Evolutionary conservation across 2,888 invertebrate species (phyloP).

Genomic region (Hyalella azteca): DNA sequence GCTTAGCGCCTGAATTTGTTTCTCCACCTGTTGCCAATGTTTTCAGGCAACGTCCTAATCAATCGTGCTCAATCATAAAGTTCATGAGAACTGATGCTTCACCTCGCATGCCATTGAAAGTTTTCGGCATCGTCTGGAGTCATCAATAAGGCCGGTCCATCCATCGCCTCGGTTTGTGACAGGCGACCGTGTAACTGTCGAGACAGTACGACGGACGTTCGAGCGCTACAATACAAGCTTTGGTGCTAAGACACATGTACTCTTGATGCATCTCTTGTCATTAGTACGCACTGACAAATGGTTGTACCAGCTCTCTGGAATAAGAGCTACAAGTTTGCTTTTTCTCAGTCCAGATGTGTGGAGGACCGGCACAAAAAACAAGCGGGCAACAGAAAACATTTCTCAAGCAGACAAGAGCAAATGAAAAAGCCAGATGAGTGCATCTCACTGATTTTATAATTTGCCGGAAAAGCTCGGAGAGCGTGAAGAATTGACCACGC

Average conservation of each 20-base stretch:
- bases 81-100: constrained; percentile 20
- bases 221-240: neutral
- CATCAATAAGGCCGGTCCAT: constrained; percentile 28
- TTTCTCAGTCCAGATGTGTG: neutral
- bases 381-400: too few relatives aligned
- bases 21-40: too few relatives aligned
- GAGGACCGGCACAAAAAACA: too few relatives aligned
- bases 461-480: too few relatives aligned
- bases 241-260: constrained; percentile 34
- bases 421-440: too few relatives aligned
- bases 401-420: too few relatives aligned
- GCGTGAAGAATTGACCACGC: too few relatives aligned
- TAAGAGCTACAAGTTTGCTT: neutral
- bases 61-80: constrained; percentile 30
- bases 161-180: constrained; percentile 34
- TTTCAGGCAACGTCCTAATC: constrained; percentile 6
- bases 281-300: constrained; percentile 28
- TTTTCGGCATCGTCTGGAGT: constrained; percentile 4
- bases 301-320: neutral
- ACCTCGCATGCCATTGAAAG: constrained; percentile 17
- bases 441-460: too few relatives aligned
- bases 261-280: constrained; percentile 30
- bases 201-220: neutral
- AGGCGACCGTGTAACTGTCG: constrained; percentile 33
- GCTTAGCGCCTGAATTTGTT: too few relatives aligned